These are phyloP conservation scores for Acanthornis magna DNA, from an alignment of 2,797 vertebrate species.

Conservation along the genomic window DNA sequence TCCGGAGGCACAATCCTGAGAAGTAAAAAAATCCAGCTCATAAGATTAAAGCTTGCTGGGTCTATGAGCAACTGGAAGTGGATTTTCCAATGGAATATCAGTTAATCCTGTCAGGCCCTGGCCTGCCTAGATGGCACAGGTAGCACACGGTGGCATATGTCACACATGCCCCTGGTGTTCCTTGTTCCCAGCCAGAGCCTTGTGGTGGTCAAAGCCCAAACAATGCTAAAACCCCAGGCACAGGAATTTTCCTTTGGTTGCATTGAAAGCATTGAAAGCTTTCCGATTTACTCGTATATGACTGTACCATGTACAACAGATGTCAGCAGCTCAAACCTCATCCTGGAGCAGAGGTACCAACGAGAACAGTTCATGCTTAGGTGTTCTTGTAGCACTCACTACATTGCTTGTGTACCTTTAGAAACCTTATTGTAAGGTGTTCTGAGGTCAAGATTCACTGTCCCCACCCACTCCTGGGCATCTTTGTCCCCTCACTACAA, in stretches of 20 bases:
- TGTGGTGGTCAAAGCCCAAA: background rate
- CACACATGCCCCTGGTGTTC: background rate
- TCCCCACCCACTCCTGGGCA: background rate
- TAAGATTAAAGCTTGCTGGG: background rate
- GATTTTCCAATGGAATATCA: background rate
- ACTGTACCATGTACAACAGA: fast-evolving
- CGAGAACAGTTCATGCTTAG: background rate
- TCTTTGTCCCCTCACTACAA: background rate
- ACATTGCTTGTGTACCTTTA: background rate
- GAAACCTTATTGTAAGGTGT: background rate
- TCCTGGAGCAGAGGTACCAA: background rate
- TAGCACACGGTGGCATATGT: fast-evolving
- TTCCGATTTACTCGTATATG: background rate
- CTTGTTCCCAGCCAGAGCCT: background rate
- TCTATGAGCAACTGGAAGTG: background rate
- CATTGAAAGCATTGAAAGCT: background rate
- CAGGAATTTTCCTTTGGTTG: background rate
- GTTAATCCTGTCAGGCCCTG: background rate
- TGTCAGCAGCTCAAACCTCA: background rate
- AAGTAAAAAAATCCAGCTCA: background rate
- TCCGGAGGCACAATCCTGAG: background rate
- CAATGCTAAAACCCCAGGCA: background rate
- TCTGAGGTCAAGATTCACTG: background rate
- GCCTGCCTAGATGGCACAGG: background rate
- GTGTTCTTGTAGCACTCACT: background rate